Percentiles rank a stretch among this genome's conserved stretches.
Evolutionary conservation across 1,140 invertebrate genomes (phyloP).

Genomic region (Lamellibrachia luymesi): DNA sequence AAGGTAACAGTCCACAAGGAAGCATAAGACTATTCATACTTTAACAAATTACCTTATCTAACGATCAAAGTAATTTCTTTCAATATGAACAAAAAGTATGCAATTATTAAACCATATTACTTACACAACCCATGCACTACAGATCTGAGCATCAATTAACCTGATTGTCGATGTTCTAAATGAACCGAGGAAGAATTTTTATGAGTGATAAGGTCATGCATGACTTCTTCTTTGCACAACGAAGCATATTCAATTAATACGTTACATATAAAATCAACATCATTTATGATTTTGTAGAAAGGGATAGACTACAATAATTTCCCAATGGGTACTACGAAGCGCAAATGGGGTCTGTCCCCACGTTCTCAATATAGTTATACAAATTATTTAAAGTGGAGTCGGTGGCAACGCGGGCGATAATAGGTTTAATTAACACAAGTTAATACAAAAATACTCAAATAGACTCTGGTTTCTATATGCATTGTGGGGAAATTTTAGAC

Average conservation of each 20-base stretch:
- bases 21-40: no score
- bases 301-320: neutral
- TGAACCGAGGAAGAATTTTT: no score
- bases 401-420: neutral
- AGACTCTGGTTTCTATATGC: neutral
- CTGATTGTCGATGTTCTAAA: no score
- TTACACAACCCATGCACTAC: no score
- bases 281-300: neutral
- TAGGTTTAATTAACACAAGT: neutral
- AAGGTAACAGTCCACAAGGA: no score
- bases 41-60: no score
- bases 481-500: neutral
- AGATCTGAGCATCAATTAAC: no score
- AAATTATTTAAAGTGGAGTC: neutral
- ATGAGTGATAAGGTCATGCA: neutral
- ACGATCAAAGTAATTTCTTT: no score
- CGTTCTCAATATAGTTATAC: neutral
- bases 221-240: neutral
- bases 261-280: neutral
- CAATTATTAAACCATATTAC: no score
- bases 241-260: neutral
- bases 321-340: neutral
- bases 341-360: neutral
- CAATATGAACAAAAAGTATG: no score
- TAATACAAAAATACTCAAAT: neutral